These are phyloP conservation scores for Dryobotodes eremita DNA, from an alignment of 2,888 invertebrate species.

Conservation along the genomic window DNA sequence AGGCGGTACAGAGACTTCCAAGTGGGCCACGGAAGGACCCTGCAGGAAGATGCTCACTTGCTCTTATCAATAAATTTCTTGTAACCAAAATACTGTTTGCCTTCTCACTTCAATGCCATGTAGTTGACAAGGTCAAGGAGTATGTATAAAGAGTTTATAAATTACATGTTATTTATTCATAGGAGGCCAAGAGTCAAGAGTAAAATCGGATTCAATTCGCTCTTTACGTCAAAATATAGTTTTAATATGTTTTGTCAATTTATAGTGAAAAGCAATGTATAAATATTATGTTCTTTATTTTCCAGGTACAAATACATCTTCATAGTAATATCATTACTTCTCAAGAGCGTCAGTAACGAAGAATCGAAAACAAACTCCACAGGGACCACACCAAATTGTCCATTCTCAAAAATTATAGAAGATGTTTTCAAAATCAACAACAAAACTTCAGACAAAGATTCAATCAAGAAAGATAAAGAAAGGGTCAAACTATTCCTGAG, in stretches of 20 bases:
- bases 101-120: slow-evolving; percentile 14
- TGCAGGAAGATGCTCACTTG: too few species aligned
- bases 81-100: neutral
- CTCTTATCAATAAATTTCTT: neutral
- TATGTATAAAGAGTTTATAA: slow-evolving; percentile 13
- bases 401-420: slow-evolving; percentile 86
- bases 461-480: slow-evolving; percentile 80
- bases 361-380: slow-evolving; percentile 58
- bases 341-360: slow-evolving; percentile 66
- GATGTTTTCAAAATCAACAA: slow-evolving; percentile 85
- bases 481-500: slow-evolving; percentile 90
- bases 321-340: slow-evolving; percentile 67
- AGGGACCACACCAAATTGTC: slow-evolving; percentile 79
- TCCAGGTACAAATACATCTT: slow-evolving; percentile 81
- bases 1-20: too few species aligned
- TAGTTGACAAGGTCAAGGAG: slow-evolving; percentile 21
- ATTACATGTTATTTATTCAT: slow-evolving; percentile 9
- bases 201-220: neutral
- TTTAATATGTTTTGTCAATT: neutral
- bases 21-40: too few species aligned
- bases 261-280: neutral
- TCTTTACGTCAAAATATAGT: neutral
- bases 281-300: slow-evolving; percentile 45
- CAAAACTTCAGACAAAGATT: slow-evolving; percentile 72
- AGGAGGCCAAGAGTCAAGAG: slow-evolving; percentile 4